Conservation (phyloP, 2,113 vertebrate genomes). For the Festucalex cinctus region DNA sequence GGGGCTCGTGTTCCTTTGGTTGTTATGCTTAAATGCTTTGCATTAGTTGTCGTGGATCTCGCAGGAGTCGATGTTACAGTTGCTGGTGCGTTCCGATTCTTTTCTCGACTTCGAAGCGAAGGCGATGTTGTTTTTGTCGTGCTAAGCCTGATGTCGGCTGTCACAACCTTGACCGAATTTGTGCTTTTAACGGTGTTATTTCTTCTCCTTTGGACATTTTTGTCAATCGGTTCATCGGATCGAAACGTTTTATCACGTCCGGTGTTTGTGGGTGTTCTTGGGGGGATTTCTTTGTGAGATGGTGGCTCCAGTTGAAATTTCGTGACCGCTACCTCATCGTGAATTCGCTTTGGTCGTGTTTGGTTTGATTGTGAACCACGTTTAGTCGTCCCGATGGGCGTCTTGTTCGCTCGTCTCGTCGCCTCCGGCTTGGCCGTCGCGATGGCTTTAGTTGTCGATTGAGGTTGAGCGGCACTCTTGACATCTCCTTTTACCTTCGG, state of each 20-base stretch:
- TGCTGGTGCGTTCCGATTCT: slow-evolving; percentile 7
- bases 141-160: slow-evolving; percentile 16
- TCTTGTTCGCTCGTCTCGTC: slow-evolving; percentile 20
- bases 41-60: slow-evolving; percentile 12
- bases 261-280: slow-evolving; percentile 23
- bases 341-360: slow-evolving; percentile 26
- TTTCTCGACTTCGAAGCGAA: slow-evolving; percentile 12
- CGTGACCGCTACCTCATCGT: slow-evolving; percentile 35
- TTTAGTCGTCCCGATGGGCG: slow-evolving; percentile 24
- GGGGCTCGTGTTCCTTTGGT: slow-evolving; percentile 9
- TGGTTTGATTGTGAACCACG: slow-evolving; percentile 26
- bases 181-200: slow-evolving; percentile 1
- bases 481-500: slow-evolving; percentile 27
- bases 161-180: slow-evolving; percentile 16
- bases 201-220: slow-evolving; percentile 7
- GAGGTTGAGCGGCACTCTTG: background rate
- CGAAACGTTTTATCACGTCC: slow-evolving; percentile 20
- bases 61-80: slow-evolving; percentile 7
- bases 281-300: slow-evolving; percentile 32
- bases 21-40: slow-evolving; percentile 8
- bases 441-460: slow-evolving; percentile 20
- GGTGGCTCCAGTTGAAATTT: slow-evolving; percentile 65
- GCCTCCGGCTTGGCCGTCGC: slow-evolving; percentile 20
- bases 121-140: slow-evolving; percentile 9
- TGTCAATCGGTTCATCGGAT: slow-evolving; percentile 33